Base-by-base conservation (phyloP, 2,888 invertebrate species). In the Brachyptera risi region DNA sequence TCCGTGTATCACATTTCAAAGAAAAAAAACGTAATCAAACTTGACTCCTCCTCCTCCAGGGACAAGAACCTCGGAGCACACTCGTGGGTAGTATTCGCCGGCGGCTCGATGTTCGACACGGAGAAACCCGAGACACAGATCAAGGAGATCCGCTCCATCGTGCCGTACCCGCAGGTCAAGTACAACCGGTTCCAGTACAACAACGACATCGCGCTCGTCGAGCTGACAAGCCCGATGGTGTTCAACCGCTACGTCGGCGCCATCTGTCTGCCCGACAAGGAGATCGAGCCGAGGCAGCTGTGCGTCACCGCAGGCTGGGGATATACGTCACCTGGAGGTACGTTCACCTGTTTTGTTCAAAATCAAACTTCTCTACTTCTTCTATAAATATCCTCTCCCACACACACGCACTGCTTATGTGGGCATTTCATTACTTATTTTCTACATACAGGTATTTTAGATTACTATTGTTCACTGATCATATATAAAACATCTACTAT, bases 221-320 rank as follows among this genome's bases (percentile, higher is more conserved):
- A 81, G 69, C 73, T 85, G 15, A 70, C 68, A 21, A 73, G 75
- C 60, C 80, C 83, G 7, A 31, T 31, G 44, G 71, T 71, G 3
- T 77, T 83, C 56, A 78, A 76, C 2, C 73, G 76, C 62, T 79
- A 80, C 66, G 76, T 83, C 11, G 80, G 79, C 61, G 79, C 83
- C 5, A 77, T 82, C 63, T 85, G 85, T 69, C 71, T 85, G 35
- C 81, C 83, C 0, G 71, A 73, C 11, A 69, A 73, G 61, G 71
- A 73, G 40, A 74, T 80, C 19, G 75, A 74, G 65, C 68, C 73
- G 66, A 67, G 78, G 51, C 80, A 81, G 67, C 68, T 79, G 15
- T 84, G 84, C 68, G 79, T 83, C 1, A 79, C 79, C 11, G 81
- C 81, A 31, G 82, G 83, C 44, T 84, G 83, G 83, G 80, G 80